phyloP scores from a whole-genome alignment of 2,888 invertebrate species.

The Miltochrista miniata region DNA sequence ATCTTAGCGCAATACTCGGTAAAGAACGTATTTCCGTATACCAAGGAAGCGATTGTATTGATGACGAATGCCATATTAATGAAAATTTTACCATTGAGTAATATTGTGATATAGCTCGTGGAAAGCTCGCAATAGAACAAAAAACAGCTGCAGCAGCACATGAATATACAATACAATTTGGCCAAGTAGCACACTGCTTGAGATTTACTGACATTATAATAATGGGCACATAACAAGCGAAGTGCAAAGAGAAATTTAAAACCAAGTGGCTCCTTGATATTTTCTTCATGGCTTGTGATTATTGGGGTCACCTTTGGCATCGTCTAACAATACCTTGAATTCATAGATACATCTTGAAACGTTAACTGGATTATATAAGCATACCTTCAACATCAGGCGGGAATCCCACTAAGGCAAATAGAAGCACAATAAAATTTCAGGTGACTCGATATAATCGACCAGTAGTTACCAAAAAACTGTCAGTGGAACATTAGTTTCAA shows the following conservation, averaged over 20 bases:
- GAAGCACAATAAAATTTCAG: no score
- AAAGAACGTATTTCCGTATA: background rate
- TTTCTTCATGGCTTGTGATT: background rate
- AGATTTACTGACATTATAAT: background rate
- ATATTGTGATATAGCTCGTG: background rate
- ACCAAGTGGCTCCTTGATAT: background rate
- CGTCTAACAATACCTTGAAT: background rate
- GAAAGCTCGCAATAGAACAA: background rate
- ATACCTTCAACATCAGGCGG: no score
- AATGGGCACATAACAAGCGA: background rate
- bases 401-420: no score
- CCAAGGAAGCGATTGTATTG: background rate
- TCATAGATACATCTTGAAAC: no score
- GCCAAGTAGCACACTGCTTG: background rate
- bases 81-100: background rate
- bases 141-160: background rate
- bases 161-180: background rate
- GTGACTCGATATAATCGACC: no score
- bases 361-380: no score
- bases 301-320: background rate
- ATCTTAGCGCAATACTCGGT: background rate
- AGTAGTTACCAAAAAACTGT: no score
- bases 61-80: background rate
- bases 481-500: no score
- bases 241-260: background rate